Percentiles rank a stretch among this genome's conserved stretches.
Evolutionary conservation across 2,797 vertebrate genomes (phyloP).

Genomic region (Periophthalmus magnuspinnatus): DNA sequence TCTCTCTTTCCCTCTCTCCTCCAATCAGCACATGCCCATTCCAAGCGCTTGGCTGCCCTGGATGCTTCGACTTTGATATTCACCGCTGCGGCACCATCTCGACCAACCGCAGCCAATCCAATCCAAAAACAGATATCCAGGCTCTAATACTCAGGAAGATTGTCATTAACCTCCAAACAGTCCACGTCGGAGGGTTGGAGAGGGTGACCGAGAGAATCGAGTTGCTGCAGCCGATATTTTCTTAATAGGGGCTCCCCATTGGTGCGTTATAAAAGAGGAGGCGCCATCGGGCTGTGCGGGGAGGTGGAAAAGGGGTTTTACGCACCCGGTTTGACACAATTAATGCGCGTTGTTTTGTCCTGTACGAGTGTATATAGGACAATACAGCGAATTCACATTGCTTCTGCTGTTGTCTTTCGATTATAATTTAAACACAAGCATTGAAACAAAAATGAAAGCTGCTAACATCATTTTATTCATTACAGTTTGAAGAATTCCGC

Average conservation of each 20-base stretch:
- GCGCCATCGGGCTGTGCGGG: background rate
- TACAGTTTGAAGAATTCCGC: too few relatives aligned
- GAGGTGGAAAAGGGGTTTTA: background rate
- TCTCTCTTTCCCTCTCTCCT: slow-evolving; percentile 19
- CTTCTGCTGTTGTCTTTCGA: background rate
- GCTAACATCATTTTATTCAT: too few relatives aligned
- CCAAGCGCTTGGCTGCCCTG: slow-evolving; percentile 37
- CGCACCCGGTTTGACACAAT: background rate
- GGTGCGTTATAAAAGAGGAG: slow-evolving; percentile 33
- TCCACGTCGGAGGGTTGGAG: slow-evolving; percentile 25
- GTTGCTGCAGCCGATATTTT: slow-evolving; percentile 44
- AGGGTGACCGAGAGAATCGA: slow-evolving; percentile 20
- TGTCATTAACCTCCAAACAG: background rate
- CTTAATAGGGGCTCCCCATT: slow-evolving; percentile 44
- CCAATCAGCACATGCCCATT: slow-evolving; percentile 38
- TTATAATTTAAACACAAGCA: too few relatives aligned
- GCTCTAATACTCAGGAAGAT: background rate
- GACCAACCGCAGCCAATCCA: too few relatives aligned
- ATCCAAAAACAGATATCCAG: background rate
- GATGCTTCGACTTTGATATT: slow-evolving; percentile 26
- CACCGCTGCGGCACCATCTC: slow-evolving; percentile 21
- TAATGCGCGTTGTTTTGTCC: background rate
- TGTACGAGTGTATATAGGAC: background rate
- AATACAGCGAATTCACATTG: background rate
- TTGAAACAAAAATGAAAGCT: too few relatives aligned